phyloP scores from a whole-genome alignment of 1,140 invertebrate species.

The Alviniconcha marisindica region DNA sequence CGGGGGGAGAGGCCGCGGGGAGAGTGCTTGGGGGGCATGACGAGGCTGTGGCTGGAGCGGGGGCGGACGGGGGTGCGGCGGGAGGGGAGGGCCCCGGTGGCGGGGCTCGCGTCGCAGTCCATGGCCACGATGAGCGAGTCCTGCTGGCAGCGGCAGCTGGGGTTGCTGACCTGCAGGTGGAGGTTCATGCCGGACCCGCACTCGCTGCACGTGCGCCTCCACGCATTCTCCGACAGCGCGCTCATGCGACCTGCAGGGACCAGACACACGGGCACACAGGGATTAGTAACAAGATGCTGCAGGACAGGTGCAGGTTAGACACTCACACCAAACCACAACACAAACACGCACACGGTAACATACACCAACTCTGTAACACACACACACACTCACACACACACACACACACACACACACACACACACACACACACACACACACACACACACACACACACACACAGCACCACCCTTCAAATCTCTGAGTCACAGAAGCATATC shows the following conservation, averaged over 20 bases:
- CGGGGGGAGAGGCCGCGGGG: background rate
- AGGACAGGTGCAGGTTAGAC: background rate
- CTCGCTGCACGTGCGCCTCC: slow-evolving; percentile 59
- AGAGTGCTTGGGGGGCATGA: background rate
- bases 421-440: slow-evolving; percentile 2
- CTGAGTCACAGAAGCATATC: too few relatives aligned
- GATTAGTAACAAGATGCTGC: background rate
- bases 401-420: background rate
- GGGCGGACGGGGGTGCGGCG: background rate
- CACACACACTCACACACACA: slow-evolving; percentile 9
- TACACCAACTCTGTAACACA: background rate
- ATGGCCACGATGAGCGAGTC: slow-evolving; percentile 59
- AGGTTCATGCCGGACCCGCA: slow-evolving; percentile 69
- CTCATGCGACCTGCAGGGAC: slow-evolving; percentile 40
- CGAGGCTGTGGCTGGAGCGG: background rate
- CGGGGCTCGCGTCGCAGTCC: background rate
- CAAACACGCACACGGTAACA: background rate
- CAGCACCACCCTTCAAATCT: background rate
- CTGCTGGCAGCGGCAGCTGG: slow-evolving; percentile 67
- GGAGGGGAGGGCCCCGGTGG: background rate
- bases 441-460: background rate
- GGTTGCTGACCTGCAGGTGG: slow-evolving; percentile 62
- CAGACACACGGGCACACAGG: background rate
- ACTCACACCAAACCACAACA: background rate
- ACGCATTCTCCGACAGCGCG: slow-evolving; percentile 56